Evolutionary conservation across 2,797 vertebrate genomes (phyloP), one percentile per base, ranked within the genome.

Genomic region (Trichosurus vulpecula): DNA sequence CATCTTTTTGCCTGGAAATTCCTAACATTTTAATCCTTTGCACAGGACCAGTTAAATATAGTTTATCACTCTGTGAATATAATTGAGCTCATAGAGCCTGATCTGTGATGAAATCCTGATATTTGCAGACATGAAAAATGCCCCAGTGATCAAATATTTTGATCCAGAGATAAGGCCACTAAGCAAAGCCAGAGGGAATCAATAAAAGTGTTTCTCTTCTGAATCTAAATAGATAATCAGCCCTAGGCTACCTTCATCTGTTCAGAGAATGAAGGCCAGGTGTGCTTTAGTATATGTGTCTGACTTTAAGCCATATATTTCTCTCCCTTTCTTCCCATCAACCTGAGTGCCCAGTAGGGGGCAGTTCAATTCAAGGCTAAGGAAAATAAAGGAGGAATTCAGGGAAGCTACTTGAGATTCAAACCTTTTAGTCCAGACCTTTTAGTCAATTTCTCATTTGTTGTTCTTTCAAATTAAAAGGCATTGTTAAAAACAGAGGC

Each of bases 401-500:
- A 87, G 22, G 41, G 74, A 87, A 87, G 74, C 41, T 87, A 87
- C 9, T 87, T 51, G 74, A 47, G 25, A 87, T 87, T 87, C 74
- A 92, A 57, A 92, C 0, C 19, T 93, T 96, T 91, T 29, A 54
- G 1, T 61, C 30, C n/a, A 56, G 8, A n/a, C 51, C 51, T 90
- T 92, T 52, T 66, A 96, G 87, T 27, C 92, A 30, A 93, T 22
- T 94, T 91, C 93, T 93, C 8, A 90, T 29, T 29, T n/a, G 10
- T 61, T 90, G 3, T 90, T 93, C 16, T 47, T 87, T 92, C 55
- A 94, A 90, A 91, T 55, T 87, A 90, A 91, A 66, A 93, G 19
- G 57, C 27, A 92, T 52, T 51, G 16, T 81, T n/a, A 91, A 90
- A 94, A 94, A 94, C n/a, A 27, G 29, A 97, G 6, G 31, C 35